phyloP scores from a whole-genome alignment of 2,113 vertebrate genomes.

The Rhipidura dahli region DNA sequence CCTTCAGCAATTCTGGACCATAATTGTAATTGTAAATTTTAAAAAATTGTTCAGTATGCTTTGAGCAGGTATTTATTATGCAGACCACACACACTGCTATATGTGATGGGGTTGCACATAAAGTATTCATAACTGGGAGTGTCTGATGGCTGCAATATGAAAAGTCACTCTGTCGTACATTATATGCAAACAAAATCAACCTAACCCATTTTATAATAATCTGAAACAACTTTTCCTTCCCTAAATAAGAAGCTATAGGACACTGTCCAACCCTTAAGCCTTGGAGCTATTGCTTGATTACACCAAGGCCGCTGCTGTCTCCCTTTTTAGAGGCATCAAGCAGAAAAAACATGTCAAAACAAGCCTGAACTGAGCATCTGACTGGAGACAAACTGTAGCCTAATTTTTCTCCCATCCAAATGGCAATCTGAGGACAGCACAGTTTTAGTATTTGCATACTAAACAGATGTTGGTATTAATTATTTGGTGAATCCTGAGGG shows the following conservation, averaged over 20 bases:
- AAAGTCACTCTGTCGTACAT: neutral
- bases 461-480: slow-evolving; percentile 39
- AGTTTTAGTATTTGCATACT: neutral
- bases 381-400: neutral
- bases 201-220: neutral
- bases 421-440: neutral
- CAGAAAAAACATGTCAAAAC: neutral
- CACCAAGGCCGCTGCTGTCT: neutral
- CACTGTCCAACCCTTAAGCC: neutral
- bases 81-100: neutral
- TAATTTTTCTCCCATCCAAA: neutral
- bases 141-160: neutral
- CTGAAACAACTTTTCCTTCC: neutral
- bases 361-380: neutral
- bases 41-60: neutral
- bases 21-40: neutral
- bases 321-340: neutral
- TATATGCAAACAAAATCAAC: neutral
- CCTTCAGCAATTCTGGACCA: neutral
- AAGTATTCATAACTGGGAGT: neutral
- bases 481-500: slow-evolving; percentile 2
- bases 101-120: neutral
- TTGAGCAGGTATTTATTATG: neutral
- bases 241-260: neutral
- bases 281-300: neutral